Evolutionary conservation across 2,113 vertebrate genomes (phyloP).

Genomic region (Hippopotamus amphibius): DNA sequence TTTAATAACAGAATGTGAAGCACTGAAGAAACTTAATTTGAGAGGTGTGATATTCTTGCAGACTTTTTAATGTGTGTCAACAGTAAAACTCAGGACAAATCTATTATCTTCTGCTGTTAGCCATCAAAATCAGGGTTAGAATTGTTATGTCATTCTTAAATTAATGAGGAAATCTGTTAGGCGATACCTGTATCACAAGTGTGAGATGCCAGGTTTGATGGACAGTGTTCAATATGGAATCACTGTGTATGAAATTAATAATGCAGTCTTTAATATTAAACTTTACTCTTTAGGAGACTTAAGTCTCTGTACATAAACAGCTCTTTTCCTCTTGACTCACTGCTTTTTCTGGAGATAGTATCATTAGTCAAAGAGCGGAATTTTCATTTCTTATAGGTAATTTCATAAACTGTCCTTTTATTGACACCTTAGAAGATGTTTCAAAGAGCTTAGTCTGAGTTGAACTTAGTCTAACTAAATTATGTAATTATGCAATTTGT

Average conservation of each 20-base stretch:
- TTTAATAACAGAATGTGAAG: slow-evolving; percentile 1
- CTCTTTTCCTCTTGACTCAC: not conserved
- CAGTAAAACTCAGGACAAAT: not conserved
- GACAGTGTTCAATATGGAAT: not conserved
- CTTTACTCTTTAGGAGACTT: not conserved
- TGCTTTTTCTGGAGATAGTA: slow-evolving; percentile 41
- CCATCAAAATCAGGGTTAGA: slow-evolving; percentile 2
- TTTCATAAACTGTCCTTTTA: not conserved
- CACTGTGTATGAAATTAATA: not conserved
- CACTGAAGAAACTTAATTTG: not conserved
- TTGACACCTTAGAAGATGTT: not conserved
- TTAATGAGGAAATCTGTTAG: not conserved
- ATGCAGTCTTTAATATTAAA: not conserved
- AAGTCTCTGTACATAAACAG: not conserved
- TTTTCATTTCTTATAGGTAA: slow-evolving; percentile 1
- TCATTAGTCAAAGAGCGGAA: not conserved
- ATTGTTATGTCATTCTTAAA: not conserved
- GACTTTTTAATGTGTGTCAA: not conserved
- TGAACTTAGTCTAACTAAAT: not conserved
- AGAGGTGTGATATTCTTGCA: not conserved
- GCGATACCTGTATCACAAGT: not conserved
- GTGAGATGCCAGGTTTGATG: not conserved
- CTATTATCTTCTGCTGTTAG: not conserved
- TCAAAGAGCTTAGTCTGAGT: not conserved
- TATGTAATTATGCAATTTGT: not conserved